Percentiles rank a stretch among this genome's conserved stretches.
These are phyloP conservation scores for Drosophila testacea DNA, from an alignment of 2,888 invertebrate species.

Conservation along the genomic window DNA sequence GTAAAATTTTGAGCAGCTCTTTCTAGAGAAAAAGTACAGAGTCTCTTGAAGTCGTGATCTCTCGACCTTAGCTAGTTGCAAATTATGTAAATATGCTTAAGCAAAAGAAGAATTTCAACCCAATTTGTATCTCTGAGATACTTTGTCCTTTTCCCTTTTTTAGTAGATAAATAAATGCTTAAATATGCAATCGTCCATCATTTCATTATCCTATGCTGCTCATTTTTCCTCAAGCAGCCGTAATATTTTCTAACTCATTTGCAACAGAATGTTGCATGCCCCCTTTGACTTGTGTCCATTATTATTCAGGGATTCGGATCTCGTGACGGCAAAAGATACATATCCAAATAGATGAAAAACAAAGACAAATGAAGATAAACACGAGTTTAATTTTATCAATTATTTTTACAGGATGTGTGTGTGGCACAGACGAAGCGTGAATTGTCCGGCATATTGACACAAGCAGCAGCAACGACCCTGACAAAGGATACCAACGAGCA, in stretches of 20 bases:
- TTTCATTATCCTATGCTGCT: constrained; percentile 15
- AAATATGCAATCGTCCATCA: constrained; percentile 26
- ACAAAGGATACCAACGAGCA: constrained; percentile 28
- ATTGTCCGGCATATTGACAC: constrained; percentile 24
- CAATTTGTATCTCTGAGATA: constrained; percentile 6
- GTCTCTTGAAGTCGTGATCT: no score
- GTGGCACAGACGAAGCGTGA: constrained; percentile 20
- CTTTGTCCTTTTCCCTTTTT: not conserved
- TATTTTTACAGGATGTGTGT: constrained; percentile 48
- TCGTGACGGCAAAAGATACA: not conserved
- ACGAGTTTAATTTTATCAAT: constrained; percentile 44
- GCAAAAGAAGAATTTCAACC: not conserved
- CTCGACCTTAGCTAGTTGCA: not conserved
- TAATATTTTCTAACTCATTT: constrained; percentile 31
- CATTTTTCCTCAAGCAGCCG: constrained; percentile 7
- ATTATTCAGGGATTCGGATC: constrained; percentile 6
- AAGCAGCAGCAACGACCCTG: constrained; percentile 32
- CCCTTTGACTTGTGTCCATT: constrained; percentile 5
- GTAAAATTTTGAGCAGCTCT: no score
- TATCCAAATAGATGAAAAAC: not conserved
- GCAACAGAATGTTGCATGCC: constrained; percentile 14
- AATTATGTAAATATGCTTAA: not conserved
- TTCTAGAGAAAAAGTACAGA: no score
- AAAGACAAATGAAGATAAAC: constrained; percentile 40
- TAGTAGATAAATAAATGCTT: constrained; percentile 14